A percentile compares a stretch with the other conserved stretches of the same genome.
Evolutionary conservation across 1,140 invertebrate genomes (phyloP).

Genomic region (Bombus haemorrhoidalis): DNA sequence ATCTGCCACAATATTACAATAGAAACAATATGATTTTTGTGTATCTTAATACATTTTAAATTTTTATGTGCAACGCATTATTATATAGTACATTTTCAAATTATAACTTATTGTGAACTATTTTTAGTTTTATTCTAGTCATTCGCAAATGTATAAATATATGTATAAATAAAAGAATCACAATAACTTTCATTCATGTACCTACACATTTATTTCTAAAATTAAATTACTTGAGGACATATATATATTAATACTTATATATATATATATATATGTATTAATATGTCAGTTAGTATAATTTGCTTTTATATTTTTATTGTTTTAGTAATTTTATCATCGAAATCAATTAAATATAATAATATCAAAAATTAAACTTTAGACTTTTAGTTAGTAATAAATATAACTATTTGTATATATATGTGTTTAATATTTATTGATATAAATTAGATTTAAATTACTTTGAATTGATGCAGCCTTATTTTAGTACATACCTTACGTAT

Average conservation of each 20-base stretch:
- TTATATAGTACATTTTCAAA: neutral
- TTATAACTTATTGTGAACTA: neutral
- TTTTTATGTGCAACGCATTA: neutral
- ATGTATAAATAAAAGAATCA: conserved; percentile 33
- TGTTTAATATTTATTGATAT: neutral
- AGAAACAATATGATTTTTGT: neutral
- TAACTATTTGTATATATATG: neutral
- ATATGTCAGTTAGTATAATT: neutral
- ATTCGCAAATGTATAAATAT: conserved; percentile 31
- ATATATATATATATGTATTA: neutral
- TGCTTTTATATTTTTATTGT: neutral
- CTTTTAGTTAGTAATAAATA: neutral
- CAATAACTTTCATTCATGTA: conserved; percentile 17
- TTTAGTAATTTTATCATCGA: neutral
- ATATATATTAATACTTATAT: neutral
- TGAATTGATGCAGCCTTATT: neutral
- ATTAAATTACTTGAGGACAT: neutral
- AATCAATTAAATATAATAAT: neutral
- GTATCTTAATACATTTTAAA: conserved; percentile 28
- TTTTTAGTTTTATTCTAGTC: conserved; percentile 26
- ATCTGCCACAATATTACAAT: neutral
- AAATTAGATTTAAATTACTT: neutral
- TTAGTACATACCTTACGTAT: conserved; percentile 19
- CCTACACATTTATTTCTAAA: neutral
- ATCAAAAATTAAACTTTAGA: neutral